These are phyloP conservation scores for Merops nubicus DNA, from an alignment of 2,113 vertebrate species.

Conservation along the genomic window DNA sequence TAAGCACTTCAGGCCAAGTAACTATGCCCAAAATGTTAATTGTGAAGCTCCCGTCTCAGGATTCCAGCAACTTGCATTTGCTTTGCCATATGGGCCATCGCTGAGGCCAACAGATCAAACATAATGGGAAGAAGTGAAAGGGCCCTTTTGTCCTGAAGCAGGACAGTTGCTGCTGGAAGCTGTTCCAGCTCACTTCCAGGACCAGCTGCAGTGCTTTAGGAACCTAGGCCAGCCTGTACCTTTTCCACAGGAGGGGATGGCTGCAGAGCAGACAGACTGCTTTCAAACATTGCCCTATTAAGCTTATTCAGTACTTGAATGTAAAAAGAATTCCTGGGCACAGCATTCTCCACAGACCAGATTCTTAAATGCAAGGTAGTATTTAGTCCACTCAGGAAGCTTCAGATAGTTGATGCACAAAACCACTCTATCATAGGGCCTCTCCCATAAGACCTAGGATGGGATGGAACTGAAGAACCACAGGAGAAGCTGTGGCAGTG, in stretches of 20 bases:
- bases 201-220: slow-evolving; percentile 22
- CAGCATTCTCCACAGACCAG: not conserved
- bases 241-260: not conserved
- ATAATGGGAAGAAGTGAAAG: not conserved
- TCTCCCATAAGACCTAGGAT: not conserved
- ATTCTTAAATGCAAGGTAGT: not conserved
- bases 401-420: not conserved
- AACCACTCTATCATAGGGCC: not conserved
- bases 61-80: slow-evolving; percentile 24
- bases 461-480: not conserved
- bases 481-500: not conserved
- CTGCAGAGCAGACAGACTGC: not conserved
- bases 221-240: not conserved
- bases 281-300: not conserved
- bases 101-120: not conserved
- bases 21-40: not conserved
- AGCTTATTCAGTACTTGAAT: not conserved
- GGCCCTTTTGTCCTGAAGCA: slow-evolving; percentile 37
- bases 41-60: not conserved
- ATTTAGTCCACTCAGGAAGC: not conserved
- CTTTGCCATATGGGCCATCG: slow-evolving; percentile 6
- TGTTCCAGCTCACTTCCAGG: not conserved
- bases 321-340: not conserved
- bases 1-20: not conserved
- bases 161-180: slow-evolving; percentile 38